Conservation (phyloP, 2,113 vertebrate genomes). For the Bucco capensis region DNA sequence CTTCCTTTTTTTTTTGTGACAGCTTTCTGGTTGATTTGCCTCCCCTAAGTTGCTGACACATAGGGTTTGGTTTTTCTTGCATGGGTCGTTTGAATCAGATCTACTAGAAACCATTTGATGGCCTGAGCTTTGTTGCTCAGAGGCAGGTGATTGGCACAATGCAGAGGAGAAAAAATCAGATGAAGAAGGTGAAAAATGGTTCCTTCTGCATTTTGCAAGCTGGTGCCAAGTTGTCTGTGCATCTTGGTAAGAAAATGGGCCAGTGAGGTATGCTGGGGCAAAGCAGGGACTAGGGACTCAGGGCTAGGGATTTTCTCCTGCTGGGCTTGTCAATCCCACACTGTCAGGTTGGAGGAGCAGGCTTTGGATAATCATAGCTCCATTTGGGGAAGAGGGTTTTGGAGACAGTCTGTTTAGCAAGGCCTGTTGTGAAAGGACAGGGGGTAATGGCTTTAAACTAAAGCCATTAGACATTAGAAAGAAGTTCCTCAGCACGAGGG, state of each 20-base stretch:
- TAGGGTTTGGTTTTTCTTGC: neutral
- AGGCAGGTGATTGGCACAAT: neutral
- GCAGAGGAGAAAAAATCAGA: neutral
- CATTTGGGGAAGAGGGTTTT: neutral
- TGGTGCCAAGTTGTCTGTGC: neutral
- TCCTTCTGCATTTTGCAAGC: neutral
- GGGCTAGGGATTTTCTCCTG: neutral
- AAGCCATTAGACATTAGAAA: too few species aligned
- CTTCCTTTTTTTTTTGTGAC: neutral
- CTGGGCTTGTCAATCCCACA: neutral
- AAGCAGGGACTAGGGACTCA: neutral
- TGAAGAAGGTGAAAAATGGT: neutral
- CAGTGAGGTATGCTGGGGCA: neutral
- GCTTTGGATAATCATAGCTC: neutral
- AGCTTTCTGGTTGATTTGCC: neutral
- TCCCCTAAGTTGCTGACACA: neutral
- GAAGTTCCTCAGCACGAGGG: too few species aligned
- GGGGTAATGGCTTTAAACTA: too few species aligned
- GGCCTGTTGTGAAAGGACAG: too few species aligned
- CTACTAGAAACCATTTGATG: neutral
- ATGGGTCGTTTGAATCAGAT: neutral
- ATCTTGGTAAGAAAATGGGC: neutral
- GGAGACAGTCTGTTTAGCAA: neutral
- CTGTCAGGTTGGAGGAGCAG: fast-evolving
- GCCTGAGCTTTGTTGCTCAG: neutral